A percentile compares a stretch with the other conserved stretches of the same genome.
Conservation (phyloP, 1,140 invertebrate species). For the Anagrus nilaparvatae region DNA sequence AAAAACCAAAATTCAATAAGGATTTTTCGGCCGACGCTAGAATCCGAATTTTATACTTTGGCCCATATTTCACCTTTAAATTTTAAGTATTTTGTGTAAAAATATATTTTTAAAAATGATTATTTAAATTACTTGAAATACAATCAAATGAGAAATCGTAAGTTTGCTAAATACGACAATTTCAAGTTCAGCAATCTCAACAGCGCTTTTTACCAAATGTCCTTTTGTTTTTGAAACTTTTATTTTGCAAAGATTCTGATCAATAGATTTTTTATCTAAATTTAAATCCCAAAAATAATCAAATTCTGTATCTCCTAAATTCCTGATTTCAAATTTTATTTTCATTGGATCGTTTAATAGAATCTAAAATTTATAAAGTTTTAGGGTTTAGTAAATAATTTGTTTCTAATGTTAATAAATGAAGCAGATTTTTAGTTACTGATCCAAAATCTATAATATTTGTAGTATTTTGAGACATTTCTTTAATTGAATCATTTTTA, state of each 20-base stretch:
- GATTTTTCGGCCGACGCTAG: conserved; percentile 24
- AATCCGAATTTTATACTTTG: conserved; percentile 31
- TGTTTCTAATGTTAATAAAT: neutral
- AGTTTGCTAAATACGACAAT: conserved; percentile 16
- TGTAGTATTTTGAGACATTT: conserved; percentile 21
- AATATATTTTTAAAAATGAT: conserved; percentile 5
- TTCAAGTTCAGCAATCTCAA: conserved; percentile 15
- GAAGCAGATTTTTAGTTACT: conserved; percentile 19
- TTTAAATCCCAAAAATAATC: conserved; percentile 31
- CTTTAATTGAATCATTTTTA: conserved; percentile 14
- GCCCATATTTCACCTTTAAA: conserved; percentile 34
- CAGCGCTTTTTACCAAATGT: conserved; percentile 18
- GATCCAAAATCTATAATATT: conserved; percentile 36
- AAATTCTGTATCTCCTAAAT: conserved; percentile 32
- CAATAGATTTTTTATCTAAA: conserved; percentile 16
- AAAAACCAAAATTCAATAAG: conserved; percentile 32
- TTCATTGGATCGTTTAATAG: conserved; percentile 18
- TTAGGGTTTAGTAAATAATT: neutral
- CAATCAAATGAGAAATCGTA: neutral
- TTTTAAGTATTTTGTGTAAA: conserved; percentile 3
- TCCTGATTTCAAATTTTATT: conserved; percentile 30
- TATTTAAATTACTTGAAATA: neutral
- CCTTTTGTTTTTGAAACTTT: conserved; percentile 21
- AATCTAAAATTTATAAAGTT: conserved; percentile 20
- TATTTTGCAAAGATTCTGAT: conserved; percentile 20